Evolutionary conservation across 2,888 invertebrate genomes (phyloP).

Genomic region (Ochropleura leucogaster): DNA sequence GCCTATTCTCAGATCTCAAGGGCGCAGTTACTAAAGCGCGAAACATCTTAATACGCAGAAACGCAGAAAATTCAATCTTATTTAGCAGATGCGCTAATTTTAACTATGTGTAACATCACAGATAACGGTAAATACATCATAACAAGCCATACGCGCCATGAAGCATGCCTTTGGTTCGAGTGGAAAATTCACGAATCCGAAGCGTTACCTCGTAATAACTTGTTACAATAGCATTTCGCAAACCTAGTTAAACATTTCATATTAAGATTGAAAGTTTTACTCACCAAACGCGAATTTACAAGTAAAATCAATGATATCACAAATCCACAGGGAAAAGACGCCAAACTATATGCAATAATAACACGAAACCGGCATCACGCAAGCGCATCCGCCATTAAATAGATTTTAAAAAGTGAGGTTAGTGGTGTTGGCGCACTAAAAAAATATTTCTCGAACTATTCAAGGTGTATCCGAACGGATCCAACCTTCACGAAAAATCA

Average conservation of each 20-base stretch:
- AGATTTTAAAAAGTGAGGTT: conserved; percentile 76
- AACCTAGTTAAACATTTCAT: conserved; percentile 13
- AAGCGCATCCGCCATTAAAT: conserved; percentile 89
- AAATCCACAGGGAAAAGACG: conserved; percentile 81
- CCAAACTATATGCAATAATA: conserved; percentile 86
- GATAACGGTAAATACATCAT: conserved; percentile 79
- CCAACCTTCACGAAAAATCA: conserved; percentile 39
- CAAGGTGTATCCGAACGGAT: conserved; percentile 47
- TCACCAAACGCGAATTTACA: conserved; percentile 74
- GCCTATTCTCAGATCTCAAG: conserved; percentile 82
- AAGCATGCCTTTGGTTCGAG: conserved; percentile 82
- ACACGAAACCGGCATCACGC: conserved; percentile 90
- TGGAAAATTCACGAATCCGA: conserved; percentile 83
- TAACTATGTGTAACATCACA: conserved; percentile 62
- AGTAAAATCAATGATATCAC: conserved; percentile 77
- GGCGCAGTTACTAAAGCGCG: conserved; percentile 77
- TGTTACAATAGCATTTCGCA: conserved; percentile 46
- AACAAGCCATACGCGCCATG: conserved; percentile 82
- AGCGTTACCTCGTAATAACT: conserved; percentile 66
- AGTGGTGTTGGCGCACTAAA: conserved; percentile 73
- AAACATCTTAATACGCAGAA: conserved; percentile 70
- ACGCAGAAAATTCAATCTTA: conserved; percentile 54
- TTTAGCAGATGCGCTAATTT: conserved; percentile 62
- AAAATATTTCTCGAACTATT: conserved; percentile 18
- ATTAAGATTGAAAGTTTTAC: conserved; percentile 61